These are phyloP conservation scores for Callimorpha dominula DNA, from an alignment of 2,888 invertebrate species.

Conservation along the genomic window DNA sequence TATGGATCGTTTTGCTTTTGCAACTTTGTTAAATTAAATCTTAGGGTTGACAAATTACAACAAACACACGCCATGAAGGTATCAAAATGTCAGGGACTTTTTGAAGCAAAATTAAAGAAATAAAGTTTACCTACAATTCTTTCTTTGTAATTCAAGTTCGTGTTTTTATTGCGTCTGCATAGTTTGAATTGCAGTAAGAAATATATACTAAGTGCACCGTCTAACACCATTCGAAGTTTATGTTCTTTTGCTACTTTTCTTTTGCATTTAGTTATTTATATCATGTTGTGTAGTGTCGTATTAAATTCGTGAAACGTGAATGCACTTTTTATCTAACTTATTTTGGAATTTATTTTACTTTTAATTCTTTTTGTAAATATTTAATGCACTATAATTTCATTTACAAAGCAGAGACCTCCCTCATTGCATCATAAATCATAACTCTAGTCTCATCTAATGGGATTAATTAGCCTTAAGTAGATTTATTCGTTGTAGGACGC, in stretches of 20 bases:
- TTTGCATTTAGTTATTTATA: not conserved
- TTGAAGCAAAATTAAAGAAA: too few species aligned
- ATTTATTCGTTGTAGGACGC: not conserved
- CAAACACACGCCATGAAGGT: too few species aligned
- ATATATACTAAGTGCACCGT: not conserved
- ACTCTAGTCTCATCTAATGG: not conserved
- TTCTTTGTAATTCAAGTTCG: not conserved
- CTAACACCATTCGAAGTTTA: not conserved
- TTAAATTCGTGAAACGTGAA: not conserved
- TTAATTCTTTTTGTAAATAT: not conserved
- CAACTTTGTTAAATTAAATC: too few species aligned
- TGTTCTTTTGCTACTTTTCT: not conserved
- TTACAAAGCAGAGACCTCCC: not conserved
- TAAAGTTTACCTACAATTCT: too few species aligned
- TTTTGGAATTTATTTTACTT: not conserved
- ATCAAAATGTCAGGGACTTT: not conserved
- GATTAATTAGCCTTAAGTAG: constrained; percentile 1
- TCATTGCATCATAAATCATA: not conserved
- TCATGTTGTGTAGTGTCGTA: not conserved
- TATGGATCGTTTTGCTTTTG: too few species aligned
- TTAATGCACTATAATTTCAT: not conserved
- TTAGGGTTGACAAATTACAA: too few species aligned
- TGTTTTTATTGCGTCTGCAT: not conserved
- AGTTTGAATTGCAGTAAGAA: not conserved
- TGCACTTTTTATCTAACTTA: not conserved